These are phyloP conservation scores for Drosophila suboccidentalis DNA, from an alignment of 2,888 invertebrate genomes.

Conservation along the genomic window DNA sequence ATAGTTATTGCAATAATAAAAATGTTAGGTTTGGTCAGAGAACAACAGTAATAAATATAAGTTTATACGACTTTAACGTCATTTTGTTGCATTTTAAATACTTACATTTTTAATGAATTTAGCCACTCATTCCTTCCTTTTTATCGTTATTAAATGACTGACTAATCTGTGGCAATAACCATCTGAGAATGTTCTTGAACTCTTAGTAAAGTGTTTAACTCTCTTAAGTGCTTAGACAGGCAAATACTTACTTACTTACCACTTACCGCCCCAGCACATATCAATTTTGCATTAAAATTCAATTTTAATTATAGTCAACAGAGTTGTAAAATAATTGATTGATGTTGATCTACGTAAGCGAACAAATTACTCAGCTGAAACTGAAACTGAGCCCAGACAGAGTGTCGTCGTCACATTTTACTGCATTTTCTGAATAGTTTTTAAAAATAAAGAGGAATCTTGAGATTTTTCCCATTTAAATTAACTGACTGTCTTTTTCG, in stretches of 20 bases:
- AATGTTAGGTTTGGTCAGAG: background rate
- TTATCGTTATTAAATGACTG: conserved; percentile 25
- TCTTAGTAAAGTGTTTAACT: conserved; percentile 49
- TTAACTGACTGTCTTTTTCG: conserved; percentile 25
- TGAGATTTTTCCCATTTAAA: conserved; percentile 39
- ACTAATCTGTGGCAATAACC: conserved; percentile 70
- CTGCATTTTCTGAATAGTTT: conserved; percentile 8
- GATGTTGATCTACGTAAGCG: conserved; percentile 31
- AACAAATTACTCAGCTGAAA: conserved; percentile 10
- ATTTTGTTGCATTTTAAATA: conserved; percentile 13
- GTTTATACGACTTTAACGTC: background rate
- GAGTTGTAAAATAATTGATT: conserved; percentile 41
- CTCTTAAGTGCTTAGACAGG: conserved; percentile 51
- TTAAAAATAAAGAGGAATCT: conserved; percentile 1
- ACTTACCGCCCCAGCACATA: conserved; percentile 17
- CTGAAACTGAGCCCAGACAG: conserved; percentile 1
- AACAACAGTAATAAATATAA: background rate
- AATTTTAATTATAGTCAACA: conserved; percentile 59
- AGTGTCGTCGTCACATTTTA: conserved; percentile 7
- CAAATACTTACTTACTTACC: conserved; percentile 35
- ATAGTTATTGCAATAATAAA: background rate
- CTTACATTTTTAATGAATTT: conserved; percentile 8
- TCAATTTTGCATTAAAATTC: conserved; percentile 48
- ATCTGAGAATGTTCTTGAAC: conserved; percentile 64
- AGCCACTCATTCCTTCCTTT: conserved; percentile 9